Evolutionary conservation across 2,113 vertebrate species (phyloP).

Genomic region (Hypocryptadius cinnamomeus): DNA sequence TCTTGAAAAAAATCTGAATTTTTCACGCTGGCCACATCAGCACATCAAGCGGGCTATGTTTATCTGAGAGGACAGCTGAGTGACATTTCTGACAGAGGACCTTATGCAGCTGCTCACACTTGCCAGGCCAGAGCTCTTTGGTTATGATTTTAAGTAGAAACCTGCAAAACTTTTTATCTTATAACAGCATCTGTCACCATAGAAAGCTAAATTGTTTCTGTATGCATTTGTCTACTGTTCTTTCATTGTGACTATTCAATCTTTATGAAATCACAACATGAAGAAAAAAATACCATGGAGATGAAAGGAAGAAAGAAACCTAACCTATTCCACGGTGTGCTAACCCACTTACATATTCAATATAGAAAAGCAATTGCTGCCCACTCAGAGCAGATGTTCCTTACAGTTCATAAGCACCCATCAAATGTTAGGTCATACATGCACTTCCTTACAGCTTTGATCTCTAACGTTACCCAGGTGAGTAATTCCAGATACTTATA

Average conservation of each 20-base stretch:
- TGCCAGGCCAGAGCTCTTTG: neutral
- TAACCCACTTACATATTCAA: conserved; percentile 1
- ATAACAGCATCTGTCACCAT: neutral
- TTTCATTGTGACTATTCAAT: neutral
- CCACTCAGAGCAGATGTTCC: conserved; percentile 12
- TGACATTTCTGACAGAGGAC: neutral
- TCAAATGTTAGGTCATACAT: neutral
- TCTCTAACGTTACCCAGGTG: neutral
- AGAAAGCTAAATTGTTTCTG: conserved; percentile 18
- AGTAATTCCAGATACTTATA: neutral
- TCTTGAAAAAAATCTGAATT: neutral
- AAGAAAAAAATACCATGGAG: neutral
- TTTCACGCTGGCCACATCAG: neutral
- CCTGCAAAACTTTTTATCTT: neutral
- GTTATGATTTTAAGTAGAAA: conserved; percentile 1
- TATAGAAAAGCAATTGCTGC: conserved; percentile 26
- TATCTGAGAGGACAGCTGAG: neutral
- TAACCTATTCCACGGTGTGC: neutral
- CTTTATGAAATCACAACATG: neutral
- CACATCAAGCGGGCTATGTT: accelerated
- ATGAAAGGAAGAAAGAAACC: conserved; percentile 41
- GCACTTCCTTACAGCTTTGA: neutral
- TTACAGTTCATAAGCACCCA: neutral
- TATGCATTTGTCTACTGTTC: neutral
- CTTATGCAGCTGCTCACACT: neutral